Conservation (phyloP, 1,140 invertebrate genomes). For the Tetramorium simillimum region DNA sequence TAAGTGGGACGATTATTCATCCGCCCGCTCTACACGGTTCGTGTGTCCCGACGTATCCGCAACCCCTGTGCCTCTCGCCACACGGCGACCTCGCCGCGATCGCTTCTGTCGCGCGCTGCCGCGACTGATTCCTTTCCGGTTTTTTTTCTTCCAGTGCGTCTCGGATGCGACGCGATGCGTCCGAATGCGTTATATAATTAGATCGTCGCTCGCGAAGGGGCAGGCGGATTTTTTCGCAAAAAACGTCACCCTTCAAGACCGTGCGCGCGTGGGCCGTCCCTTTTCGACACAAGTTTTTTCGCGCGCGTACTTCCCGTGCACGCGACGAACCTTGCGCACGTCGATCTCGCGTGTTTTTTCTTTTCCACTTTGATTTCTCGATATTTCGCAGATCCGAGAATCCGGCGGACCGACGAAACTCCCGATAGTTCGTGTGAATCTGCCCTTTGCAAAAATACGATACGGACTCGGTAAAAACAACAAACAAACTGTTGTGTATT, state of each 20-base stretch:
- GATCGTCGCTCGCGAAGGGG: not conserved
- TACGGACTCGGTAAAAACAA: not conserved
- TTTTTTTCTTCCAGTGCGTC: not conserved
- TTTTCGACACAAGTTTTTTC: no score
- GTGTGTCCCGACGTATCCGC: not conserved
- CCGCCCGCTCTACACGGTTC: not conserved
- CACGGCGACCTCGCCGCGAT: no score
- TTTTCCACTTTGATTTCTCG: not conserved
- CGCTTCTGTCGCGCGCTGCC: not conserved
- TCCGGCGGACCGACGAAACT: not conserved
- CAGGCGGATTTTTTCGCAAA: not conserved
- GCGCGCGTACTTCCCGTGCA: not conserved
- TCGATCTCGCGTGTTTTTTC: not conserved
- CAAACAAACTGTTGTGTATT: not conserved
- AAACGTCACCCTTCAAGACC: not conserved
- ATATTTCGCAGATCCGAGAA: not conserved
- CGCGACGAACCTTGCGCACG: not conserved
- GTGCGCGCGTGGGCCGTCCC: no score
- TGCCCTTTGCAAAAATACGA: not conserved
- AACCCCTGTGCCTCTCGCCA: not conserved
- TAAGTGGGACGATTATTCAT: constrained; percentile 28
- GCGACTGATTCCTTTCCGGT: not conserved
- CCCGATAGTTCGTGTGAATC: not conserved
- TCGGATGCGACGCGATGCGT: not conserved
- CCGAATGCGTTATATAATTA: not conserved